These are phyloP conservation scores for Lontra canadensis DNA, from an alignment of 2,113 vertebrate species.

Conservation along the genomic window DNA sequence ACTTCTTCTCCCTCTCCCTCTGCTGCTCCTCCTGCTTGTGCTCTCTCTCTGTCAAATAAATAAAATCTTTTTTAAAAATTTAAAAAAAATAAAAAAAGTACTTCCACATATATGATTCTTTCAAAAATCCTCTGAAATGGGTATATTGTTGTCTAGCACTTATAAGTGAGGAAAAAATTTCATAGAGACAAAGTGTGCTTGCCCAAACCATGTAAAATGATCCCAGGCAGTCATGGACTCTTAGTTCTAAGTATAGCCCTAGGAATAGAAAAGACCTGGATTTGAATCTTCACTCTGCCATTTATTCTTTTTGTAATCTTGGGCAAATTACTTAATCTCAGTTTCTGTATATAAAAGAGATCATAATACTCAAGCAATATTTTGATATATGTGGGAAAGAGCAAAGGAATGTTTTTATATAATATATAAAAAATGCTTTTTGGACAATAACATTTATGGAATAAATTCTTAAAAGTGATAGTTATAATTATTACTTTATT, in stretches of 20 bases:
- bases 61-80: no score
- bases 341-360: background rate
- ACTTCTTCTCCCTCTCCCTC: background rate
- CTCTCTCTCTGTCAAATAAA: background rate
- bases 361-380: background rate
- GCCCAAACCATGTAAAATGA: background rate
- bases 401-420: background rate
- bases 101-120: background rate
- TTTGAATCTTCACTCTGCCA: background rate
- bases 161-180: background rate
- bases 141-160: background rate
- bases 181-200: background rate
- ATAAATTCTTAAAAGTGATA: slow-evolving; percentile 14
- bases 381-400: background rate
- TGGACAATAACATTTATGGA: background rate
- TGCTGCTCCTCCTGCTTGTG: background rate
- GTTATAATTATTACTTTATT: background rate
- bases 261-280: background rate
- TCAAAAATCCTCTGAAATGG: background rate
- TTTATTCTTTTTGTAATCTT: slow-evolving; percentile 1
- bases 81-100: background rate
- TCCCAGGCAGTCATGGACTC: background rate
- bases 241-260: background rate
- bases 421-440: background rate
- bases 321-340: background rate